Base-by-base conservation (phyloP, 2,797 vertebrate genomes). In the Sorex maritimensis region DNA sequence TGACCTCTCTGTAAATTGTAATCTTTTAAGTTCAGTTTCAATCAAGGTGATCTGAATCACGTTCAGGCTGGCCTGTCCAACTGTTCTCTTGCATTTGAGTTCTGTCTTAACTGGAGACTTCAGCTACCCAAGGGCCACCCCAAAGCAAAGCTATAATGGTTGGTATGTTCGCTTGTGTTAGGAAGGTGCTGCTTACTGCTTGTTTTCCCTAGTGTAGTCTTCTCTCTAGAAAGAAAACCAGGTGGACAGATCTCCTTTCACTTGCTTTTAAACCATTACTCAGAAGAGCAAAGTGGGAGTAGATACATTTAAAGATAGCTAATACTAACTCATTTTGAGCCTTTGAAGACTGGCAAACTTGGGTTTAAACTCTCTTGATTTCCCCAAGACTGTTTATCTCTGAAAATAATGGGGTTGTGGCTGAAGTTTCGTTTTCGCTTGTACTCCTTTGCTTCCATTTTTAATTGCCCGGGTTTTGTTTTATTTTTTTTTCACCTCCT, bases 41-140 rank as follows among this genome's bases (percentile, higher is more conserved):
- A 24, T 85, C 91, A 89, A 93, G 72, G 80, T 67, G 78, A 92
- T 95, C 73, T 82, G 72, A 88, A 95, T 90, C 93, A 91, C 79
- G 92, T 38, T 93, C 93, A 91, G 81, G 65, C 74, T 91, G 49
- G 30, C 55, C 89, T 71, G 58, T 74, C 74, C 65, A 61, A 4
- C 2, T 86, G 90, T 88, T 69, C 80, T 89, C 52, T 79, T 78
- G 67, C 67, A 7, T 90, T 84, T 93, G 55, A 46, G 5, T 77
- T 67, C 49, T 83, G 82, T 89, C 49, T 26, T 72, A 65, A 71
- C n/a, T 74, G 5, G 1, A 52, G n/a, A 68, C 63, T 85, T 92
- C 26, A 75, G 81, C 75, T 34, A 61, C 58, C 19, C 58, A 23
- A 86, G 88, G 65, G 69, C n/a, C 2, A 61, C 21, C 69, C 58